Evolutionary conservation across 2,797 vertebrate species (phyloP), one percentile per base, ranked within the genome.

Genomic region (Coregonus ussuriensis): DNA sequence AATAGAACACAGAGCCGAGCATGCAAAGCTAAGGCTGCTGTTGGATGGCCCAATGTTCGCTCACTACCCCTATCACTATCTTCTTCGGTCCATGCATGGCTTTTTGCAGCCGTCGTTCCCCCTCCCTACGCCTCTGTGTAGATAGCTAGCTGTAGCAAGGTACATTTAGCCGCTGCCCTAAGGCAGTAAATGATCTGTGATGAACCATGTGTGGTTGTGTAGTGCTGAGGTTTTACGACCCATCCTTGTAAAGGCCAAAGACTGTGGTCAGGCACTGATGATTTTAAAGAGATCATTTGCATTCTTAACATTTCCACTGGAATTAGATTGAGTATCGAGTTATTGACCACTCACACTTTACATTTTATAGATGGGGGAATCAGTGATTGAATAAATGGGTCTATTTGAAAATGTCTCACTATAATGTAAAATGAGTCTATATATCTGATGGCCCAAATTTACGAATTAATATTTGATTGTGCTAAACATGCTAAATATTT

Each of bases 121-220:
- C 59, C 15, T 18, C 56, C n/a, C 56, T n/a, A 15, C 56, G 6
- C 56, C 56, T 62, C 59, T n/a, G n/a, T 25, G 59, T 21, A 25
- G 59, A n/a, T 25, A 62, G 59, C 59, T 47, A 73, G 66, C 87
- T 85, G 86, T 11, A 86, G 82, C 79, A 81, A 86, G 85, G 83
- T 87, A 83, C 88, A 85, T 88, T 89, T 88, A 86, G 83, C 85
- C 74, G 86, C 88, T 88, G 56, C 86, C 90, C 91, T 16, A 77
- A 84, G 89, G 89, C 87, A 62, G 74, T 82, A 88, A 82, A 47
- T 47, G 0, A 47, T 47, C 41, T 47, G 41, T 47, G 41, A 47
- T 47, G 41, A 47, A 47, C 41, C 41, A 13, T 47, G 41, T 47
- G 41, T 47, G 41, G 9, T 1, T 47, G 41, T 11, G 41, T 47